Evolutionary conservation across 2,113 vertebrate species (phyloP).

Genomic region (Rostratula benghalensis): DNA sequence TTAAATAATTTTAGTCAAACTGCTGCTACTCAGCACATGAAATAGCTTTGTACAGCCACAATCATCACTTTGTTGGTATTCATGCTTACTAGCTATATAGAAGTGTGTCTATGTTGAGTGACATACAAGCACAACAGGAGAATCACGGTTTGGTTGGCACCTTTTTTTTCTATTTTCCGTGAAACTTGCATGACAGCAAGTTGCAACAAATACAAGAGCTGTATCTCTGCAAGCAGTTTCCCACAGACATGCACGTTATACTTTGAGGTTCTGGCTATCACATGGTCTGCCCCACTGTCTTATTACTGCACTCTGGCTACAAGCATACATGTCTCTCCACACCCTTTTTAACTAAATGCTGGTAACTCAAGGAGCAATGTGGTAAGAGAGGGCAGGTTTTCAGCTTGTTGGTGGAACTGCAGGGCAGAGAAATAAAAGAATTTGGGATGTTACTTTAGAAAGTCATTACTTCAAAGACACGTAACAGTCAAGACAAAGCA

Average conservation of each 20-base stretch:
- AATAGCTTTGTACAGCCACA: background rate
- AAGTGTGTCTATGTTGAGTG: accelerated
- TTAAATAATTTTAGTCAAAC: background rate
- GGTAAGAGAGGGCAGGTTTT: background rate
- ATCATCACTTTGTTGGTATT: background rate
- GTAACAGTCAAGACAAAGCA: background rate
- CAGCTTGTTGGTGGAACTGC: background rate
- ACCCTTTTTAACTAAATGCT: background rate
- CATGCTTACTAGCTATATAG: background rate
- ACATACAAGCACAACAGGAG: background rate
- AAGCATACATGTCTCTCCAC: background rate
- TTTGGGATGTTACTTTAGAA: background rate
- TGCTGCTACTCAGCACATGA: background rate
- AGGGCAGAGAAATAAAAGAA: background rate
- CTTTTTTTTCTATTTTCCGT: background rate
- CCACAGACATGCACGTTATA: background rate
- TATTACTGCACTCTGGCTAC: background rate
- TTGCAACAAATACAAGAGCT: background rate
- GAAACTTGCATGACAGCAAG: background rate
- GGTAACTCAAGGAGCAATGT: background rate
- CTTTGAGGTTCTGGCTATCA: background rate
- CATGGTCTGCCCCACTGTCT: background rate
- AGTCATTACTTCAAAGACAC: background rate
- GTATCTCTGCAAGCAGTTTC: background rate
- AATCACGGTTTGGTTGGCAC: background rate